Conservation (phyloP, 2,113 vertebrate species). For the Nibea albiflora region DNA sequence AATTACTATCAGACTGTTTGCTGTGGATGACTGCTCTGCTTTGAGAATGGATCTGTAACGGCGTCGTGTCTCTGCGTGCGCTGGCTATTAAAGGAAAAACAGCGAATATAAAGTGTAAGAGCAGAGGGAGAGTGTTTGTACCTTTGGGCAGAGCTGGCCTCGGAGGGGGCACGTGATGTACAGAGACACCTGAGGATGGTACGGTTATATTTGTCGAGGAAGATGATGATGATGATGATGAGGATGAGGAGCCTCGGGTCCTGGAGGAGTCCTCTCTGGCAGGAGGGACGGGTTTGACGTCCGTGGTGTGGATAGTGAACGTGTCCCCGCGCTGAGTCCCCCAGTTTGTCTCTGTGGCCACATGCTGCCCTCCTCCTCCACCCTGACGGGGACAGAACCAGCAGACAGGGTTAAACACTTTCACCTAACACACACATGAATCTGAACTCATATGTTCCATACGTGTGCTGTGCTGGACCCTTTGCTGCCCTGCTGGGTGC, state of each 20-base stretch:
- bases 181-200: constrained; percentile 60
- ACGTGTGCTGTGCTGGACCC: constrained; percentile 61
- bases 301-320: constrained; percentile 49
- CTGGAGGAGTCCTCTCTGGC: constrained; percentile 57
- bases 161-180: constrained; percentile 46
- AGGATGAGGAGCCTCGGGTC: constrained; percentile 55
- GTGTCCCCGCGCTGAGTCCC: constrained; percentile 76
- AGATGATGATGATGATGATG: constrained; percentile 60
- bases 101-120: neutral
- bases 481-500: constrained; percentile 29
- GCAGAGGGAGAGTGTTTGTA: constrained; percentile 40
- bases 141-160: constrained; percentile 81
- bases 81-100: neutral
- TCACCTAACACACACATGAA: neutral
- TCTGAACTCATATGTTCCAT: neutral
- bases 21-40: neutral
- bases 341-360: constrained; percentile 34
- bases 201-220: constrained; percentile 56
- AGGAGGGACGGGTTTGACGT: constrained; percentile 2
- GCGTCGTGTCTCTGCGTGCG: neutral
- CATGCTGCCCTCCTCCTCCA: constrained; percentile 40
- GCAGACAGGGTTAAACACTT: neutral
- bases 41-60: neutral
- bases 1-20: neutral
- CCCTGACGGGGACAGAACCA: constrained; percentile 33